Conservation (phyloP, 2,113 vertebrate genomes). For the Colistium nudipinnis region DNA sequence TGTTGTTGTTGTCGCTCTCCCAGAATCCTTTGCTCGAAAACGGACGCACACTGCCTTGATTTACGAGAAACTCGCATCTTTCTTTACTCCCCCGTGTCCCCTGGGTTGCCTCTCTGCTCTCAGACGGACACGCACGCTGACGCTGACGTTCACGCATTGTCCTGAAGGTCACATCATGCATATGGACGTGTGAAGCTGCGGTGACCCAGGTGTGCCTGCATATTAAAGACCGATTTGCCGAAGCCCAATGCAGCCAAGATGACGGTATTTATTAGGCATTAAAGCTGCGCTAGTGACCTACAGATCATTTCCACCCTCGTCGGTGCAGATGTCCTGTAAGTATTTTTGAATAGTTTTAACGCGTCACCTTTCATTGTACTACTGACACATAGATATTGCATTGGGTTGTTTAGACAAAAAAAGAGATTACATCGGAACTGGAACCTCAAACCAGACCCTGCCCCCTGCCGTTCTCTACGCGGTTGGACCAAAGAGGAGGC, state of each 20-base stretch:
- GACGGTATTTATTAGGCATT: background rate
- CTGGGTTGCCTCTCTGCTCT: background rate
- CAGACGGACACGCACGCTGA: background rate
- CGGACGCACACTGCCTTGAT: no score
- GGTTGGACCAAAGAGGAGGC: no score
- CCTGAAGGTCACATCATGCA: conserved; percentile 34
- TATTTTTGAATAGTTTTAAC: no score
- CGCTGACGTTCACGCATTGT: background rate
- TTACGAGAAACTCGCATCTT: no score
- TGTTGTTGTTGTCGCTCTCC: no score
- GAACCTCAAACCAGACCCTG: background rate
- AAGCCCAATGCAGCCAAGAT: background rate
- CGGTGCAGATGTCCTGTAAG: no score
- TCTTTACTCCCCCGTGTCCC: no score
- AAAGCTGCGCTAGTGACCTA: background rate
- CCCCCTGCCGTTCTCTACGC: background rate
- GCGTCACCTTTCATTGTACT: no score
- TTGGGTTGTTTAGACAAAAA: no score
- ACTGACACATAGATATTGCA: no score
- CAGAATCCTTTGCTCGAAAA: no score
- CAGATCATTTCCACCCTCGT: no score
- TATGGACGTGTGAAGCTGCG: conserved; percentile 11
- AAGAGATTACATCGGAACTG: background rate
- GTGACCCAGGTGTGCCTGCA: conserved; percentile 16
- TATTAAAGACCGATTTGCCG: background rate